Conservation (phyloP, 2,888 invertebrate genomes). For the Agonopterix arenella region DNA sequence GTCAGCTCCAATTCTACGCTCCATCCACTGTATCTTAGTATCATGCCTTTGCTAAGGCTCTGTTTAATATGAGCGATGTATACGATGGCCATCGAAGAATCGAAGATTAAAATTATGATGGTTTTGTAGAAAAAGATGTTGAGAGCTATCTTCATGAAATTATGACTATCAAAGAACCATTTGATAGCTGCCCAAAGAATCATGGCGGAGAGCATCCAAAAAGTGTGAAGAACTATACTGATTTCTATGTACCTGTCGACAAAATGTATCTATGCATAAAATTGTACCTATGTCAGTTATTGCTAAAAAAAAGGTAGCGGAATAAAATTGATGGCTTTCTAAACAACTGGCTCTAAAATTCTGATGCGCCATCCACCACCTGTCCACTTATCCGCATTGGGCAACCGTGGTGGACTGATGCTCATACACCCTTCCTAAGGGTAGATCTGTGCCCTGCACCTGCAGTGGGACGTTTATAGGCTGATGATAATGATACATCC, state of each 20-base stretch:
- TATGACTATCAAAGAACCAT: conserved; percentile 9
- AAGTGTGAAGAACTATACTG: conserved; percentile 33
- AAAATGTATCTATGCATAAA: background rate
- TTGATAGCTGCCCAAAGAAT: conserved; percentile 17
- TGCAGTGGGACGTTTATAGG: too few species aligned
- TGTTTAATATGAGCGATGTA: conserved; percentile 55
- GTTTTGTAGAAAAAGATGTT: conserved; percentile 27
- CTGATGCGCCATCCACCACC: too few species aligned
- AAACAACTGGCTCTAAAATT: too few species aligned
- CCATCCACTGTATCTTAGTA: conserved; percentile 58
- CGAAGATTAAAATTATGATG: conserved; percentile 35
- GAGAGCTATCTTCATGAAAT: conserved; percentile 27
- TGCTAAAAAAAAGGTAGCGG: too few species aligned
- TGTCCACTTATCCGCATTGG: too few species aligned
- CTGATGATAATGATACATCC: too few species aligned
- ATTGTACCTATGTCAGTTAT: too few species aligned
- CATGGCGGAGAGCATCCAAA: conserved; percentile 40
- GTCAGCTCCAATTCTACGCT: conserved; percentile 35
- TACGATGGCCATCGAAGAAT: conserved; percentile 53
- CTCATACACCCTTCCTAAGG: too few species aligned
- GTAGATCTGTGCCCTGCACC: too few species aligned
- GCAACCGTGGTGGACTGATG: too few species aligned
- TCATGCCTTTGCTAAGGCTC: conserved; percentile 53
- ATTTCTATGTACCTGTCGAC: conserved; percentile 40
- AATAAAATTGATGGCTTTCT: too few species aligned